Base-by-base conservation (phyloP, 2,888 invertebrate species). In the Aphrophora alni region DNA sequence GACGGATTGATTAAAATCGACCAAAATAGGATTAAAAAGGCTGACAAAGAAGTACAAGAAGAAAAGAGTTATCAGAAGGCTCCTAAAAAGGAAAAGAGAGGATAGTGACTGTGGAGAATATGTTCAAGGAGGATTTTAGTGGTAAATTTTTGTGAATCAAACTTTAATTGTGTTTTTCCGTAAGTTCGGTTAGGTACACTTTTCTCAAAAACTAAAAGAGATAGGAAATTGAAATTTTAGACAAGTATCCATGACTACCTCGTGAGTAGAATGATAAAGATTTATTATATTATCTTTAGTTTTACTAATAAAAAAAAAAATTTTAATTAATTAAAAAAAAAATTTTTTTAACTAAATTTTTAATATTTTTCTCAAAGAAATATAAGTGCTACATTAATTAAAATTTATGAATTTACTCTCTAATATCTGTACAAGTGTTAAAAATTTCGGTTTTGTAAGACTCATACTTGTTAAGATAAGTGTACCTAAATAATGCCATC, bases 1-100 rank as follows among this genome's bases (percentile, higher is more conserved):
- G 71, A 71, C 71, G 25, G 71, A 71, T 24, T 71, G 71, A 27
- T 71, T 71, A 12, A 27, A 71, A 71, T 71, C n/a, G n/a, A n/a
- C n/a, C n/a, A n/a, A n/a, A n/a, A n/a, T n/a, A n/a, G n/a, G n/a
- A n/a, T n/a, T n/a, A n/a, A n/a, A n/a, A n/a, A n/a, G n/a, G n/a
- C n/a, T n/a, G n/a, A n/a, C n/a, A n/a, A n/a, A n/a, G n/a, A 71
- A 12, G 24, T 21, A 71, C 27, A 71, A 71, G 69, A 69, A 69
- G 69, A 69, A 69, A 69, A 69, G 69, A 69, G 3, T 3, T 71
- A 71, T n/a, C n/a, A n/a, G 5, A 71, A 2, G 25, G 12, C 12
- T 71, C 28, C 8, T 69, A 25, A 12, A n/a, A 69, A n/a, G 10
- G 10, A 69, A 5, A 69, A 12, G n/a, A 12, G 69, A n/a, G n/a